Evolutionary conservation across 2,888 invertebrate species (phyloP).

Genomic region (Odontomyia ornata): DNA sequence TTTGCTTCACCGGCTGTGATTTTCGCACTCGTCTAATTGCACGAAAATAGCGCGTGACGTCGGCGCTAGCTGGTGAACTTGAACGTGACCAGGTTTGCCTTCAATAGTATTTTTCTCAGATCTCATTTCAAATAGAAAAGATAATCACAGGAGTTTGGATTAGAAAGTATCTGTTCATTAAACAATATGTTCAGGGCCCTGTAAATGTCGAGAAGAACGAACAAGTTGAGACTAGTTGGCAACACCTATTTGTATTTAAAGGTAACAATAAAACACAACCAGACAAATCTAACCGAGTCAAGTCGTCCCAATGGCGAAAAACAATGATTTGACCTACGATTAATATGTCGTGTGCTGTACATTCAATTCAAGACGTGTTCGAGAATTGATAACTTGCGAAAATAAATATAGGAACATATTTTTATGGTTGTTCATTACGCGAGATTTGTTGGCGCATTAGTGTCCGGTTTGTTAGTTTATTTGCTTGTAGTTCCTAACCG

Average conservation of each 20-base stretch:
- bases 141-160: neutral
- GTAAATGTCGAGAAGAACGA: no score
- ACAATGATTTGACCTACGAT: slow-evolving; percentile 29
- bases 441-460: neutral
- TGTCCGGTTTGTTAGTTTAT: neutral
- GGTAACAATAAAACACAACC: neutral
- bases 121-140: neutral
- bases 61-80: slow-evolving; percentile 49
- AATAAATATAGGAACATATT: neutral
- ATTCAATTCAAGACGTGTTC: neutral
- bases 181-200: neutral
- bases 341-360: neutral
- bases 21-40: slow-evolving; percentile 29
- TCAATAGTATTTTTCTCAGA: slow-evolving; percentile 2
- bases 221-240: neutral
- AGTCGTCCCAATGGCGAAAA: neutral
- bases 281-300: neutral
- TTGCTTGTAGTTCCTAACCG: neutral
- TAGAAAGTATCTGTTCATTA: neutral
- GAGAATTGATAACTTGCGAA: slow-evolving; percentile 6
- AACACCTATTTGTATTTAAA: neutral
- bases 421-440: neutral
- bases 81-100: slow-evolving; percentile 48
- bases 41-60: slow-evolving; percentile 48
- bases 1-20: neutral